phyloP scores from a whole-genome alignment of 1,140 invertebrate genomes.

The Drosophila navojoa region DNA sequence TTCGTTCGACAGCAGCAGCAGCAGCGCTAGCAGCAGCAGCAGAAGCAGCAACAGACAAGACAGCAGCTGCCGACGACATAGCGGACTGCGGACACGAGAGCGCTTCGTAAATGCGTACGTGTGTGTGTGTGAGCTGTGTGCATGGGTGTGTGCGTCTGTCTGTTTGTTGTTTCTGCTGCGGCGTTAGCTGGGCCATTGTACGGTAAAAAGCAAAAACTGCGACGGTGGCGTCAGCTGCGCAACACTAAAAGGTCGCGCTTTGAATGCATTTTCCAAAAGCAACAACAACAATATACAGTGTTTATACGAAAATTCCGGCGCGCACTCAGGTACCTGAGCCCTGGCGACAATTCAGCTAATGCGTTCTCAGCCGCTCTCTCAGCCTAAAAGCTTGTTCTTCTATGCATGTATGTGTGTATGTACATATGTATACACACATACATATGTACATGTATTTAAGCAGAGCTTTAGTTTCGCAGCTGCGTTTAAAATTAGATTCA shows the following conservation, averaged over 20 bases:
- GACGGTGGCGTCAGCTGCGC: constrained; percentile 54
- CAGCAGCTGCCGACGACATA: constrained; percentile 48
- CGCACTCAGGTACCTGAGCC: constrained; percentile 3
- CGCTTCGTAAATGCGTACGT: constrained; percentile 7
- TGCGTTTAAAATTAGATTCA: constrained; percentile 26
- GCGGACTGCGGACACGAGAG: constrained; percentile 29
- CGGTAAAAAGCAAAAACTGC: constrained; percentile 29
- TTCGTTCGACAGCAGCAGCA: constrained; percentile 59
- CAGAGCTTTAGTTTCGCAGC: constrained; percentile 29
- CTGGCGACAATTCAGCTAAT: constrained; percentile 2
- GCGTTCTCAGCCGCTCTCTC: constrained; percentile 7
- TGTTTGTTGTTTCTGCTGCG: constrained; percentile 25
- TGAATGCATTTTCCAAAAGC: constrained; percentile 67
- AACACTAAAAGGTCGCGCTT: constrained; percentile 65
- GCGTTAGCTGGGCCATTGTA: constrained; percentile 39
- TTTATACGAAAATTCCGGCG: constrained; percentile 1
- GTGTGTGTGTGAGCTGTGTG: constrained; percentile 3
- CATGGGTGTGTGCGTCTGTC: constrained; percentile 20
- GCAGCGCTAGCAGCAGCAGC: constrained; percentile 30
- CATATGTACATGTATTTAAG: constrained; percentile 1
- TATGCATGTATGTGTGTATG: background rate
- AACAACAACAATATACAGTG: constrained; percentile 10
- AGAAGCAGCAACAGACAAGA: constrained; percentile 45
- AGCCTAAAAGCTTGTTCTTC: constrained; percentile 8
- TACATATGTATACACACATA: too few species aligned